Evolutionary conservation across 2,113 vertebrate genomes (phyloP).

Genomic region (Phoenicopterus ruber): DNA sequence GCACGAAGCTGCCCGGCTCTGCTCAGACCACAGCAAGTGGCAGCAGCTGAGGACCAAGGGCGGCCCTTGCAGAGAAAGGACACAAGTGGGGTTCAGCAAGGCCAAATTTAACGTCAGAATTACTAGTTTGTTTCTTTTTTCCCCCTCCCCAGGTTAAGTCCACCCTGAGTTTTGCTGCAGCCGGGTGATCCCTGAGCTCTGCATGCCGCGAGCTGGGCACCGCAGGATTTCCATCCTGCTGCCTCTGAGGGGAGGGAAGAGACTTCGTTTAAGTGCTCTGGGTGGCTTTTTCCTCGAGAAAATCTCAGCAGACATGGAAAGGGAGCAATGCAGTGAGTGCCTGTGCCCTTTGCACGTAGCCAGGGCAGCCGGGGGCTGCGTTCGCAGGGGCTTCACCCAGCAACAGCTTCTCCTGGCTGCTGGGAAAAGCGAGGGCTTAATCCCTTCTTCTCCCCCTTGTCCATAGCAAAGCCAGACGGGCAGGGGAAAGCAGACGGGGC

Average conservation of each 20-base stretch:
- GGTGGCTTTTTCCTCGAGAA: background rate
- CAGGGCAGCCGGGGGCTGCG: background rate
- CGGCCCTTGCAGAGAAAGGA: background rate
- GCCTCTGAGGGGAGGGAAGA: background rate
- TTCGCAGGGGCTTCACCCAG: accelerated
- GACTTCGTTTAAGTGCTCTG: background rate
- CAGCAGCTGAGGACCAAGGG: background rate
- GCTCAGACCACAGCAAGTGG: background rate
- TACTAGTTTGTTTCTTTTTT: background rate
- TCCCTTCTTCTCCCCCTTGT: background rate
- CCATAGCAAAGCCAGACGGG: accelerated
- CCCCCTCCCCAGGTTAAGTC: background rate
- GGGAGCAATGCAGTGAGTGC: background rate
- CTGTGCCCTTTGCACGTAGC: accelerated
- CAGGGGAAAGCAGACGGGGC: background rate
- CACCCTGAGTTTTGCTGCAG: accelerated
- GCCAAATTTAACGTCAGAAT: background rate
- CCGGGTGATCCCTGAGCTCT: accelerated
- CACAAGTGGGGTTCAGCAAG: background rate
- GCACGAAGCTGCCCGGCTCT: background rate
- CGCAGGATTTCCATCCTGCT: background rate
- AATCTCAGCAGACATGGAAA: background rate
- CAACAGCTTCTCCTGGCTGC: background rate
- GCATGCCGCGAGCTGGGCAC: accelerated
- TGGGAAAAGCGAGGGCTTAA: accelerated